Conservation (phyloP, 2,888 invertebrate species). For the Scaptomyza reducta region DNA sequence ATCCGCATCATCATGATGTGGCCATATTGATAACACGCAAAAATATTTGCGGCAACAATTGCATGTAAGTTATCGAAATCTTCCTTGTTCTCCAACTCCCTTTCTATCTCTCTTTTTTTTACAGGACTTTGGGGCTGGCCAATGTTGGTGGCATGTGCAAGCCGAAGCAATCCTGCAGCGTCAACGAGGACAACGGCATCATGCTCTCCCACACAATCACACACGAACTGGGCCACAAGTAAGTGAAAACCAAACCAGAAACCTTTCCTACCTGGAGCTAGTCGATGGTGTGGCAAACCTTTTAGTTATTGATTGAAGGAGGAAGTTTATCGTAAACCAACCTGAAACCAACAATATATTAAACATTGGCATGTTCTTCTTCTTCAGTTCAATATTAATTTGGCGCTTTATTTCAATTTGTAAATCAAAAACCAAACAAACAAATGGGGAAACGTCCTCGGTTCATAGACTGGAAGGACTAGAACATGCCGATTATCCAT, state of each 20-base stretch:
- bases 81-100: neutral
- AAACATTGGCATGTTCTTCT: too few species aligned
- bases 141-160: conserved; percentile 96
- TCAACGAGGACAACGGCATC: conserved; percentile 96
- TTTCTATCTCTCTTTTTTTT: neutral
- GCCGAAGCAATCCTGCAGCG: conserved; percentile 92
- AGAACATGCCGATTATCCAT: too few species aligned
- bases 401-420: neutral
- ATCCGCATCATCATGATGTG: conserved; percentile 95
- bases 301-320: too few species aligned
- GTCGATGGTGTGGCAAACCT: too few species aligned
- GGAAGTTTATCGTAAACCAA: too few species aligned
- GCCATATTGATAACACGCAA: conserved; percentile 93
- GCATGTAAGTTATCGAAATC: conserved; percentile 78
- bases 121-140: conserved; percentile 92
- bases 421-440: neutral
- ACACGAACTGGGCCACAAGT: conserved; percentile 97
- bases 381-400: too few species aligned
- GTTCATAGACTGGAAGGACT: neutral
- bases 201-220: conserved; percentile 94
- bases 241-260: conserved; percentile 66
- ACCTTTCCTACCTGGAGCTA: too few species aligned
- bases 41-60: conserved; percentile 87
- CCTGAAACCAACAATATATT: too few species aligned
- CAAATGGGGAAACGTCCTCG: neutral